Base-by-base conservation (phyloP, 2,113 vertebrate species). In the Ammospiza nelsoni region DNA sequence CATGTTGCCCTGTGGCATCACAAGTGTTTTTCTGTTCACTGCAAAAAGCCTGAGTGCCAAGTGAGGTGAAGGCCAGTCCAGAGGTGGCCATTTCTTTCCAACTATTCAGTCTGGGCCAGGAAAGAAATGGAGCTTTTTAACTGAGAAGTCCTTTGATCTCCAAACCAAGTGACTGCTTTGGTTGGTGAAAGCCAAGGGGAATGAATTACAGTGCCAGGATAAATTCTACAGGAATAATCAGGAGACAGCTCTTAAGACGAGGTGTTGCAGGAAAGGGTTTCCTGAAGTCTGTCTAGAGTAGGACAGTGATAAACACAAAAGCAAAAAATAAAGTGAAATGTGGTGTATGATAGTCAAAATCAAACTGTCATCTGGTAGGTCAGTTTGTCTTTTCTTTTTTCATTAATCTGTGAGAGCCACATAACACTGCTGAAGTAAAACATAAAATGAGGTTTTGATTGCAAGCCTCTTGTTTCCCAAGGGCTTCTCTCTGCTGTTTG, bases 101-200 rank as follows among this genome's bases (percentile, higher is more conserved):
- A 0, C 57, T 92, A 33, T 92, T 95, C 44, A 76, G 15, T 65
- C 16, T 28, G 23, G 18, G 58, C 87, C 90, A 93, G 91, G 88
- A 94, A 86, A 89, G 61, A 79, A 95, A 61, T 7, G 7, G 43
- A 87, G 13, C 18, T 79, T 87, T 80, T 76, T 39, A 80, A 63
- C 61, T 84, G 57, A 69, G 77, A 90, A 92, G 35, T 86, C 27
- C 41, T 78, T 95, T 94, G 84, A 85, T 95, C 80, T 91, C 89
- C 71, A 89, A 51, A 91, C 54, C 16, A 43, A 84, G 39, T 78
- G 39, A 29, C 75, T 89, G 25, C n/a, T 68, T 79, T 89, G 61
- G 43, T 43, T 85, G 66, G 75, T 89, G 80, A 81, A 94, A 94
- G 90, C 75, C 81, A 90, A 94, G 48, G 44, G 52, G 13, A 79